Evolutionary conservation across 2,888 invertebrate genomes (phyloP).

Genomic region (Keiferia lycopersicella): DNA sequence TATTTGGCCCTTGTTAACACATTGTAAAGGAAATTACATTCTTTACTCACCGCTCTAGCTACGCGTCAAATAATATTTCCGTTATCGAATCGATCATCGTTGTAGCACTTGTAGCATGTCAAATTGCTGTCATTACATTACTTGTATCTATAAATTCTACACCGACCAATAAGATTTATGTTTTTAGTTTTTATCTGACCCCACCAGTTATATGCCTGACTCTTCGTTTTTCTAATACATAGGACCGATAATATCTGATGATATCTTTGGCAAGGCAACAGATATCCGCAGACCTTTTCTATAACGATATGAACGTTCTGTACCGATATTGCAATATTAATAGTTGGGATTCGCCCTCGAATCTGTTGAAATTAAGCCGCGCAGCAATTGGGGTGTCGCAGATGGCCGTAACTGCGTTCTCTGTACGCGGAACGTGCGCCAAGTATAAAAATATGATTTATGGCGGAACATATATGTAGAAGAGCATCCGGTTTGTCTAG

Average conservation of each 20-base stretch:
- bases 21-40: conserved; percentile 79
- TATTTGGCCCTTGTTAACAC: conserved; percentile 77
- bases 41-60: conserved; percentile 67
- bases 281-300: conserved; percentile 29
- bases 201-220: not conserved
- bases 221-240: not conserved
- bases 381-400: conserved; percentile 72
- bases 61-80: conserved; percentile 66
- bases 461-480: conserved; percentile 52
- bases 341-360: conserved; percentile 66
- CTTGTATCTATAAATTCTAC: conserved; percentile 45
- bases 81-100: conserved; percentile 74
- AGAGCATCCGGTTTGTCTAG: conserved; percentile 17
- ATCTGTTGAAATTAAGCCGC: conserved; percentile 72
- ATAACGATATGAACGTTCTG: conserved; percentile 44
- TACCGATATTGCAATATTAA: conserved; percentile 62
- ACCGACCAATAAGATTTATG: not conserved
- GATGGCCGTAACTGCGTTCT: conserved; percentile 72
- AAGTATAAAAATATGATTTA: conserved; percentile 77
- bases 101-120: conserved; percentile 53
- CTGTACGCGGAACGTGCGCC: conserved; percentile 58
- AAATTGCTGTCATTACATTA: conserved; percentile 67
- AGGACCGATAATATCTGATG: too few relatives aligned
- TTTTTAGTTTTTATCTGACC: not conserved
- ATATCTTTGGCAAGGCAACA: conserved; percentile 11